Base-by-base conservation (phyloP, 2,113 vertebrate genomes). In the Planiliza haematocheilus region DNA sequence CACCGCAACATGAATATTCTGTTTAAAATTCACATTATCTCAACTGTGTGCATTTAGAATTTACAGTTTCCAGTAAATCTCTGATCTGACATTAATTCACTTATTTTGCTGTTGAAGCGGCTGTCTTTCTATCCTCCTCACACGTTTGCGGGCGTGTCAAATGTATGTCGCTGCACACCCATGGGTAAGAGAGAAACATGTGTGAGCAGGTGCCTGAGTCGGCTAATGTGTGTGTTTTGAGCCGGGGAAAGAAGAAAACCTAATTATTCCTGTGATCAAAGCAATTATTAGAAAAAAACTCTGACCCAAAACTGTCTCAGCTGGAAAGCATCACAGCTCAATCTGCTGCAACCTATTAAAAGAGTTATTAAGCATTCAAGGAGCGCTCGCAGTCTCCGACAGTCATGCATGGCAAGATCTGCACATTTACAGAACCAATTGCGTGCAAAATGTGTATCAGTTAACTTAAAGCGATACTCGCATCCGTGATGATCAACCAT, bases 261-360 rank as follows among this genome's bases (percentile, higher is more conserved):
- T 87, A 84, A 91, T 89, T 89, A 89, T 77, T 90, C 51, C 60
- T 80, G 59, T 63, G 83, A 91, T 91, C 88, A 92, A 91, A 92
- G 86, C 85, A 80, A 86, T 86, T 83, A 89, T 74, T 76, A 70
- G 43, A 52, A 48, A 78, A 61, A 68, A 61, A 50, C 46, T 58
- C 49, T 89, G 89, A 89, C 88, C 90, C 77, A 78, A 91, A 92
- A 91, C 86, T 16, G 86, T 90, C 87, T 91, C 45, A 38, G 74
- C 75, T 59, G 84, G 82, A 89, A 77, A 87, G 59, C 81, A 83
- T 77, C 72, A 68, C 77, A 68, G 62, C 78, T 86, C 86, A 81
- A 77, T 84, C 84, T 85, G 88, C 78, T 51, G 74, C 73, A 78
- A 43, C 79, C 82, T 77, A 88, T 86, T 88, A 77, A 82, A 83